Evolutionary conservation across 2,888 invertebrate genomes (phyloP), one percentile per base, ranked within the genome.

Genomic region (Synanthedon formicaeformis): DNA sequence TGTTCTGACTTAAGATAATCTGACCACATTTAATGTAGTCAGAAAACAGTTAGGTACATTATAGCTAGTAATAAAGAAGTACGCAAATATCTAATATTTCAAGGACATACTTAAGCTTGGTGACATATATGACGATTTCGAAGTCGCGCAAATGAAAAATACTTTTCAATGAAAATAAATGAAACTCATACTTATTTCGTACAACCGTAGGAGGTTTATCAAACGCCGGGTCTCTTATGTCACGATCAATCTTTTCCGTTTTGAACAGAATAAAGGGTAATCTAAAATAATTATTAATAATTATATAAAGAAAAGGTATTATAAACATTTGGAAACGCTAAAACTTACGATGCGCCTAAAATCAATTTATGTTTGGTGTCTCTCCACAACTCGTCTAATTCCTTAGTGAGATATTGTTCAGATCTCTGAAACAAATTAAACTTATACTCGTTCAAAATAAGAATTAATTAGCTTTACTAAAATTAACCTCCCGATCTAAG

Each of bases 221-320:
- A 55, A 87, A 82, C 2, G 78, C 75, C 0, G 82, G 76, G 53
- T 87, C 87, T 56, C 56, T 71, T 27, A 86, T 78, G 45, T 73
- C 79, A 41, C 75, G 74, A 54, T 87, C 84, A 52, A 87, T 75
- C 65, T 70, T 78, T 45, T 71, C 86, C 3, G 81, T 81, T 56
- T 83, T 83, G 60, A 87, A 87, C 52, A 87, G 66, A 55, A 87
- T 85, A 53, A 87, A 87, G 1, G 86, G 86, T 51, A 83, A 67
- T 45, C 87, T 87, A 69, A 52, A 77, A 72, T 53, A 41, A 16
- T 51, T 45, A 45, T 12, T 10, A 13, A 45, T 1, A 0, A 2
- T 27, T 27, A 27, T 8, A 8, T 34, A 34, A 10, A 34, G 10
- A 34, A 10, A 10, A 10, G 3, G 8, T 34, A 41, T 2, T 27